Base-by-base conservation (phyloP, 2,113 vertebrate species). In the Mugil cephalus region DNA sequence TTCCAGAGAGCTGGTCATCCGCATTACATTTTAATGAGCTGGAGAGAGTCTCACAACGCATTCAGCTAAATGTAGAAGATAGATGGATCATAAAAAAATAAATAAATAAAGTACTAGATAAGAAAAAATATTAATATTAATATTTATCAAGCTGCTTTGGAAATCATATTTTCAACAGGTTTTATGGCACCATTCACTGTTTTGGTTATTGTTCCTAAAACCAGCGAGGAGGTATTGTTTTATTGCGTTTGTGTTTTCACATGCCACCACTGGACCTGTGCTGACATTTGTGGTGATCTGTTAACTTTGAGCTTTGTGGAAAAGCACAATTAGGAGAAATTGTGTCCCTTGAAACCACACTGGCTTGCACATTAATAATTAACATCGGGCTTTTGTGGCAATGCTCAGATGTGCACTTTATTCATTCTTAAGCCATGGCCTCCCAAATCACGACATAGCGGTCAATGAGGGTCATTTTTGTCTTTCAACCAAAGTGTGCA, bases 1-100 rank as follows among this genome's bases (percentile, higher is more conserved):
- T 94, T 94, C 93, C 93, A 93, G 93, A 93, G 91, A 93, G 92
- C 86, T 93, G 91, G 87, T 88, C 93, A 92, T 91, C 91, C 88
- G 92, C 93, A 93, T 94, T 93, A 94, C 92, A 91, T 92, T 95
- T 95, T 94, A 95, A 95, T 95, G 94, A 94, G 93, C 90, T 94
- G 91, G 91, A 92, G 89, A 92, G 93, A 95, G 93, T 86, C 88
- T 83, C 83, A 87, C 84, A 86, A 87, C 83, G 84, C 77, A 73
- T 74, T 50, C 71, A 77, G 81, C 54, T 82, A 88, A 83, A 91
- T 77, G 69, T 52, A 69, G 64, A 50, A 69, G 79, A 87, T 77
- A 88, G 84, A 83, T 47, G 74, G 74, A 79, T 72, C 35, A 67
- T 61, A 11, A 89, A 87, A 88, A 79, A 70, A 84, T 85, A 92